Evolutionary conservation across 92 coral and sea anemone genomes (phyloP), one percentile per base, ranked within the genome.

Genomic region (Palythoa grandiflora): DNA sequence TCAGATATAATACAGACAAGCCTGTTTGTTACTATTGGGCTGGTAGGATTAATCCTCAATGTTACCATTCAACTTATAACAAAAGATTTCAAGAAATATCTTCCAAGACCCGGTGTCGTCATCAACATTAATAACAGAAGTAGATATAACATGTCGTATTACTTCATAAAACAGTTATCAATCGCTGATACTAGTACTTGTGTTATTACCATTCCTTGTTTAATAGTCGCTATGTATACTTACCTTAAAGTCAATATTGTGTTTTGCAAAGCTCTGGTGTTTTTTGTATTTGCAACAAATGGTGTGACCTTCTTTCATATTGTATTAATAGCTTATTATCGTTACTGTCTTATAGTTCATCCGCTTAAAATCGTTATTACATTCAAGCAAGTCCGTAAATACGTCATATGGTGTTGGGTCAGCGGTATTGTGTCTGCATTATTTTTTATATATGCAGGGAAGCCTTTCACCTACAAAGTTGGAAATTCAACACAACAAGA

Each of bases 81-180:
- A 11, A 65, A 65, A 80, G 60, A 80, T 20, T 65, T 38, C 16
- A 80, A 63, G 72, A 80, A 28, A 47, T 61, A 80, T 13, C 75
- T 80, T n/a, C 85, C 85, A 63, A 65, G 51, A 61, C 17, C 2
- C 15, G 85, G 85, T 0, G 85, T 80, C 10, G 59, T 44, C 17
- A 74, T 80, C 10, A 80, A 63, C 19, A 38, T 80, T 15, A 80
- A 80, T 17, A 80, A 80, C 85, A 65, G 60, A 47, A 63, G 6
- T 11, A 65, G 14, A 1, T 80, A 80, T 39, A 80, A 80, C 38
- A 80, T 80, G 85, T 80, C 85, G 10, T 80, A 80, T 65, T 80
- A 80, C 28, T 65, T 80, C 17, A 80, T 80, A 9, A 65, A 54
- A 15, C 73, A 80, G 59, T 48, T 80, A 8, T 80, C 85, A 2